A percentile compares a stretch with the other conserved stretches of the same genome.
phyloP scores from a whole-genome alignment of 92 coral and sea anemone species.

The Porites evermanni region DNA sequence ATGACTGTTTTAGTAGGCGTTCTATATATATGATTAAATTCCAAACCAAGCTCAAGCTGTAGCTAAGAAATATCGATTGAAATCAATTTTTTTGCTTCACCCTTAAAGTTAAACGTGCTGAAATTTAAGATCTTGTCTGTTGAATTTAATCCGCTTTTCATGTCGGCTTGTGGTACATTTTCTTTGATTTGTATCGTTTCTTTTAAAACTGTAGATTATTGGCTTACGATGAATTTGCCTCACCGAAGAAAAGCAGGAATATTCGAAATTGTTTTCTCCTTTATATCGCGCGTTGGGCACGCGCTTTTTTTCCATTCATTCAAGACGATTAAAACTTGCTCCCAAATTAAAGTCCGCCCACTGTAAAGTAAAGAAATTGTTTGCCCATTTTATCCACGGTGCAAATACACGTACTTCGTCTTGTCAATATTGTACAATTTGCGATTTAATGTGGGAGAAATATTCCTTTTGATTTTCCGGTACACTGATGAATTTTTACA shows the following conservation, averaged over 20 bases:
- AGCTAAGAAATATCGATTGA: neutral
- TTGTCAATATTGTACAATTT: neutral
- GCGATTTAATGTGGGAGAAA: constrained; percentile 7
- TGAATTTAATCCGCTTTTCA: neutral
- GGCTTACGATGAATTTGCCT: neutral
- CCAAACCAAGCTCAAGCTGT: neutral
- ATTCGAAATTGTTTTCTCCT: neutral
- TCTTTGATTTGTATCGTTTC: constrained; percentile 18
- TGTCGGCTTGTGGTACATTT: neutral
- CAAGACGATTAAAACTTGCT: neutral
- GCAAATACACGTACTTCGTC: neutral
- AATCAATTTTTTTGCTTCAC: neutral
- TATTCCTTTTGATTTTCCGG: neutral
- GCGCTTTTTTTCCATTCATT: neutral
- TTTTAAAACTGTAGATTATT: neutral
- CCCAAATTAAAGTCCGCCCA: neutral
- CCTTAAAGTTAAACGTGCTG: neutral
- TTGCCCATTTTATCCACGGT: constrained; percentile 12
- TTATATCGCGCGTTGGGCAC: neutral
- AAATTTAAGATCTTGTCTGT: constrained; percentile 2
- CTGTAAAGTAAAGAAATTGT: constrained; percentile 2
- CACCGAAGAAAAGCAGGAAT: neutral
- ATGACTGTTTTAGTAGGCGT: neutral
- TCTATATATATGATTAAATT: neutral
- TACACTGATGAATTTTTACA: neutral